These are phyloP conservation scores for Sula dactylatra DNA, from an alignment of 2,113 vertebrate species.

Conservation along the genomic window DNA sequence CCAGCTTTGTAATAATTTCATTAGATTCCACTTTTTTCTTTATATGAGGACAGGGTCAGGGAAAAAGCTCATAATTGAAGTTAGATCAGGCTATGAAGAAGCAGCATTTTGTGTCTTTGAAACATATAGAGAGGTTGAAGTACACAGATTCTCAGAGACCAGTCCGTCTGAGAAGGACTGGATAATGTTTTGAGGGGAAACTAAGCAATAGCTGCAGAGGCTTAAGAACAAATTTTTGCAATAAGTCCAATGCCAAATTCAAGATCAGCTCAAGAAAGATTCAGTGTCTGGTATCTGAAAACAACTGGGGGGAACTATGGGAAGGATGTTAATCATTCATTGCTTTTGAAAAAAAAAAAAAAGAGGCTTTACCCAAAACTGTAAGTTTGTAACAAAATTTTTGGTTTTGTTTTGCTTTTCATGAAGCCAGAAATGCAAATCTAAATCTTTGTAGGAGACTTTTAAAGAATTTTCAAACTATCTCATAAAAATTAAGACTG, in stretches of 20 bases:
- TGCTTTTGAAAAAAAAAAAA: background rate
- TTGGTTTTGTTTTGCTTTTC: background rate
- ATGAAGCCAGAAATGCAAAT: background rate
- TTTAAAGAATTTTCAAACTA: background rate
- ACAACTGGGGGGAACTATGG: background rate
- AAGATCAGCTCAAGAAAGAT: background rate
- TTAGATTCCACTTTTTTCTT: background rate
- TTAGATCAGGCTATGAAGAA: background rate
- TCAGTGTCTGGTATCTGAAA: background rate
- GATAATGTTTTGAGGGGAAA: background rate
- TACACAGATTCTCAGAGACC: background rate
- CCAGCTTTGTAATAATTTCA: constrained; percentile 45
- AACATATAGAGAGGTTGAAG: background rate
- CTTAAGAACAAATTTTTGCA: background rate
- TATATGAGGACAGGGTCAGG: background rate
- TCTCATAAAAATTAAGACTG: background rate
- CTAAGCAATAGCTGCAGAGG: background rate
- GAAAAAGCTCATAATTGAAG: background rate
- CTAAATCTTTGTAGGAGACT: background rate
- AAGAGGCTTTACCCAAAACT: background rate
- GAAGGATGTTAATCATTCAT: background rate
- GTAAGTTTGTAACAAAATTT: background rate
- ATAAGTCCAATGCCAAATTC: background rate
- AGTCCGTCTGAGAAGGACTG: background rate
- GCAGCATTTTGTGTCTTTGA: background rate